phyloP scores from a whole-genome alignment of 2,888 invertebrate species.

The Tortricodes alternella region DNA sequence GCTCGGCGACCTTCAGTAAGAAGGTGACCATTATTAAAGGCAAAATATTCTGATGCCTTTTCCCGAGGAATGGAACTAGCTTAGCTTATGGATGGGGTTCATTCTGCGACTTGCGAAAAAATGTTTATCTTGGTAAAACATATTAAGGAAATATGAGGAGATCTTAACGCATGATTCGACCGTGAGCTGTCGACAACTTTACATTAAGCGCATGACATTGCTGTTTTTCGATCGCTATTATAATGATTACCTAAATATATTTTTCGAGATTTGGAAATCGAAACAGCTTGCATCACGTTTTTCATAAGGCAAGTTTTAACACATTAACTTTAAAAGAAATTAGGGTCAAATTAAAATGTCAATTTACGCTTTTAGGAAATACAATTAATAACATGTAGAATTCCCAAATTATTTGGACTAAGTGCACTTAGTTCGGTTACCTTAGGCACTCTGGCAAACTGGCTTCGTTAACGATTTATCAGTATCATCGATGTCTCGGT shows the following conservation, averaged over 20 bases:
- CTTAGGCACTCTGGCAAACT: background rate
- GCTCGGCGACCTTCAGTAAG: slow-evolving; percentile 3
- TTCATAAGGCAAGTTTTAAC: too few relatives aligned
- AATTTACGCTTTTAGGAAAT: too few relatives aligned
- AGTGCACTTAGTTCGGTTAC: slow-evolving; percentile 19
- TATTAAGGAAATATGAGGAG: background rate
- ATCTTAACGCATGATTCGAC: too few relatives aligned
- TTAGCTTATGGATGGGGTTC: background rate
- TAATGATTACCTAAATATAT: too few relatives aligned
- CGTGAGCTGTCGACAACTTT: too few relatives aligned
- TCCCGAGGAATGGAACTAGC: background rate
- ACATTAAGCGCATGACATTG: too few relatives aligned
- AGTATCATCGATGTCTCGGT: background rate
- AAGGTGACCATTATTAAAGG: background rate
- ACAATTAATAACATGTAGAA: too few relatives aligned
- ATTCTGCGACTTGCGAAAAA: background rate
- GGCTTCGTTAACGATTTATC: slow-evolving; percentile 7
- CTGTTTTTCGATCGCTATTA: too few relatives aligned
- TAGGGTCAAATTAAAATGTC: too few relatives aligned
- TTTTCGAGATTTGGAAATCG: too few relatives aligned
- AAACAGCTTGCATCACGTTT: too few relatives aligned
- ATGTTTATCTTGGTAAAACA: background rate
- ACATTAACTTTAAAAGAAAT: too few relatives aligned
- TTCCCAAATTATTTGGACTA: slow-evolving; percentile 20
- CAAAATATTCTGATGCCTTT: slow-evolving; percentile 1